phyloP scores from a whole-genome alignment of 2,797 vertebrate genomes.

The Psittacula echo region DNA sequence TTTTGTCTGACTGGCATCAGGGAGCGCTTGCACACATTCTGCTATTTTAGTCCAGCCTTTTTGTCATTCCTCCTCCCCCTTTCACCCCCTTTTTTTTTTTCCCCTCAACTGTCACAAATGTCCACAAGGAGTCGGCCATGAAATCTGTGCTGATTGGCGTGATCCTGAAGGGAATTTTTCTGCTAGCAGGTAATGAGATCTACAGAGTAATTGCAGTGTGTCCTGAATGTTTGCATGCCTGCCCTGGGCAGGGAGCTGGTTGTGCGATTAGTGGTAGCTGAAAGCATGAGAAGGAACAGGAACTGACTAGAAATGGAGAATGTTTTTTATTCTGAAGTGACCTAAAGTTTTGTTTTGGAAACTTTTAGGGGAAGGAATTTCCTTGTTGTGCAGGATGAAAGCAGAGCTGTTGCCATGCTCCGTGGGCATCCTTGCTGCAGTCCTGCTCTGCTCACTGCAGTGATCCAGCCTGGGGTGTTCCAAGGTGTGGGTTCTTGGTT shows the following conservation, averaged over 20 bases:
- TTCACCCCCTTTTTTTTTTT: constrained; percentile 36
- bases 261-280: not conserved
- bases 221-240: not conserved
- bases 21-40: constrained; percentile 18
- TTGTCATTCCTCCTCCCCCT: not conserved
- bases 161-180: constrained; percentile 72
- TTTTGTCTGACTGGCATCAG: constrained; percentile 77
- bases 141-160: constrained; percentile 51
- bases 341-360: constrained; percentile 5
- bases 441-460: not conserved
- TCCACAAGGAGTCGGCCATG: constrained; percentile 68
- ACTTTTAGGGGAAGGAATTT: not conserved
- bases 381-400: not conserved
- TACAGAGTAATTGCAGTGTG: not conserved
- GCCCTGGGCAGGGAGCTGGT: not conserved
- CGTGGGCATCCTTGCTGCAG: rapidly evolving
- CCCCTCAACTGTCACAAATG: constrained; percentile 37
- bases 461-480: rapidly evolving
- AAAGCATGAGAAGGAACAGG: not conserved
- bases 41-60: not conserved
- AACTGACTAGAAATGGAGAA: not conserved
- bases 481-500: not conserved
- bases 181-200: constrained; percentile 79
- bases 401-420: not conserved
- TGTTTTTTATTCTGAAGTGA: not conserved